Evolutionary conservation across 2,797 vertebrate species (phyloP).

Genomic region (Scolopax bukidnonensis): DNA sequence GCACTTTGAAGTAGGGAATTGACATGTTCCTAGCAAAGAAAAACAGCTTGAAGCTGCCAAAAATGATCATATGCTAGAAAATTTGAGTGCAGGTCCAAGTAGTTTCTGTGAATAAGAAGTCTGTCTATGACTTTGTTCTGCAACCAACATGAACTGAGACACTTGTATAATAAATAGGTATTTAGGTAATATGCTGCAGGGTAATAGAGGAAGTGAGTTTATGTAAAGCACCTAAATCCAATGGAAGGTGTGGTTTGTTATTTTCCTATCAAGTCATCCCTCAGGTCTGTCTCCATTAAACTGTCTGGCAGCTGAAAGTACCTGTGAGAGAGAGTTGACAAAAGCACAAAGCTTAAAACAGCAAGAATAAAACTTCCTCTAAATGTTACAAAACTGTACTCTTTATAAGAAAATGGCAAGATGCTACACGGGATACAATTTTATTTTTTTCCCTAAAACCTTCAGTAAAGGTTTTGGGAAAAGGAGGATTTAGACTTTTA

Average conservation of each 20-base stretch:
- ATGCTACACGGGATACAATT: neutral
- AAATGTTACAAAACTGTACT: neutral
- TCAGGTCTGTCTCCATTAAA: neutral
- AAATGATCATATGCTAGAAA: neutral
- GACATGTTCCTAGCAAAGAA: neutral
- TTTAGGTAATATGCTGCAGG: neutral
- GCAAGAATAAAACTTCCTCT: neutral
- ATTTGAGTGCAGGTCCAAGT: neutral
- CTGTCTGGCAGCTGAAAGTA: neutral
- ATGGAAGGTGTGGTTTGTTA: neutral
- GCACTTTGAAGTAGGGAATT: neutral
- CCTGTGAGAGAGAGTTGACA: neutral
- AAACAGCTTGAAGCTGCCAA: neutral
- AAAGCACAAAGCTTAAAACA: neutral
- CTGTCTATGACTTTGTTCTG: neutral
- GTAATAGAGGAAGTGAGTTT: neutral
- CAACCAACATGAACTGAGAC: neutral
- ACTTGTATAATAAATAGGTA: neutral
- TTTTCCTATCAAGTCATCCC: neutral
- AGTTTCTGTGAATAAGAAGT: neutral
- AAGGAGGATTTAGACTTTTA: neutral
- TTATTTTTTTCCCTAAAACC: neutral
- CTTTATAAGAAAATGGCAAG: neutral
- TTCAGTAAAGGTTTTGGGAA: neutral
- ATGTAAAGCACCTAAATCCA: neutral